Conservation (phyloP, 2,888 invertebrate genomes). For the Dryocosmus kuriphilus region DNA sequence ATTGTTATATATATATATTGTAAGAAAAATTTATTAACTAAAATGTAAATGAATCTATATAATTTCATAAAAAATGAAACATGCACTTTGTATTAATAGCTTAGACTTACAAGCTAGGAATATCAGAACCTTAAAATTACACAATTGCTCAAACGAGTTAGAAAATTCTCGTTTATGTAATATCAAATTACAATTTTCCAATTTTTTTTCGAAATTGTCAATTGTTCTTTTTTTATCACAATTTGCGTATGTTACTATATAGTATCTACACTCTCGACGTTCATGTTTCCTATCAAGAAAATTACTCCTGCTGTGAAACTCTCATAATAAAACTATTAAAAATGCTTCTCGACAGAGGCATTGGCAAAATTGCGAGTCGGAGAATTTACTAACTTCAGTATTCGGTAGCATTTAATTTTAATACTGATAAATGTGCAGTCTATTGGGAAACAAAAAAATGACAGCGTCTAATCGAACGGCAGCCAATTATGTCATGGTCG, state of each 20-base stretch:
- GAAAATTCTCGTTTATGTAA: background rate
- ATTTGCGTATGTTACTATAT: background rate
- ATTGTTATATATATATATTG: background rate
- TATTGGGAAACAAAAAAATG: conserved; percentile 47
- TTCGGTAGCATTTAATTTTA: conserved; percentile 51
- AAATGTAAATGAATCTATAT: conserved; percentile 21
- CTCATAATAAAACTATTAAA: conserved; percentile 7
- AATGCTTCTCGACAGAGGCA: conserved; percentile 6
- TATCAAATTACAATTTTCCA: background rate
- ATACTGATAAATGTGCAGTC: conserved; percentile 68
- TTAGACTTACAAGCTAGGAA: background rate
- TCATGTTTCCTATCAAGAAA: background rate
- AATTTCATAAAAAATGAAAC: conserved; percentile 1
- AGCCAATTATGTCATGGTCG: conserved; percentile 56
- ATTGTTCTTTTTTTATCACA: conserved; percentile 22
- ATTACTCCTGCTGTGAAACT: background rate
- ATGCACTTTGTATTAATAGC: conserved; percentile 8
- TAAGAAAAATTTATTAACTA: conserved; percentile 36
- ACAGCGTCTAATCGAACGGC: conserved; percentile 43
- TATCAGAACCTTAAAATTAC: conserved; percentile 29
- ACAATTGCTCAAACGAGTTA: background rate
- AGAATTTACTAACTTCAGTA: conserved; percentile 13
- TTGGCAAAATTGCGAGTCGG: background rate
- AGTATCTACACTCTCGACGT: background rate
- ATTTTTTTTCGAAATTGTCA: background rate